Percentiles rank a stretch among this genome's conserved stretches.
Conservation (phyloP, 2,888 invertebrate genomes). For the Callinectes sapidus region DNA sequence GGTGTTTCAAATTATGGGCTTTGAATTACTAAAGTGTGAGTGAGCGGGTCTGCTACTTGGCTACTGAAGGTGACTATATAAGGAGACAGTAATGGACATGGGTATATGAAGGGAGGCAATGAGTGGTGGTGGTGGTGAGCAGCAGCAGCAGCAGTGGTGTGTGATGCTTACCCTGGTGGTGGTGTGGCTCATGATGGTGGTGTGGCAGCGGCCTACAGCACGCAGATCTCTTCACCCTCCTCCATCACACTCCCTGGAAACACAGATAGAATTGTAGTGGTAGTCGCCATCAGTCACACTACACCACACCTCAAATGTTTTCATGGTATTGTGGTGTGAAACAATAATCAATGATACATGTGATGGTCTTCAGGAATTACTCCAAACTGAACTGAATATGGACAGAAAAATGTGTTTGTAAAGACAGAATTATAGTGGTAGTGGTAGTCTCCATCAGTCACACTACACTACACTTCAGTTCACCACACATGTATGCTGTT, state of each 20-base stretch:
- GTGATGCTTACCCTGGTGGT: constrained; percentile 51
- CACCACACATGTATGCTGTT: too few species aligned
- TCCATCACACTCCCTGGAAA: constrained; percentile 58
- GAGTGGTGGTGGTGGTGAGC: not conserved
- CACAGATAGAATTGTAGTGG: not conserved
- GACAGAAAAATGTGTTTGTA: not conserved
- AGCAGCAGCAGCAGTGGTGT: not conserved
- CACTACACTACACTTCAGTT: too few species aligned
- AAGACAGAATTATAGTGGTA: too few species aligned
- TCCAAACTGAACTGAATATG: not conserved
- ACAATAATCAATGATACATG: not conserved
- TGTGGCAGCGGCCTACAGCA: constrained; percentile 45
- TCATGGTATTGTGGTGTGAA: not conserved
- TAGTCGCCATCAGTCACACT: not conserved
- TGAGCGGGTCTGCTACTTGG: too few species aligned
- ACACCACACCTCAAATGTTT: not conserved
- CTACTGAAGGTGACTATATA: too few species aligned
- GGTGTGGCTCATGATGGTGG: constrained; percentile 60
- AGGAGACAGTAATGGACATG: not conserved
- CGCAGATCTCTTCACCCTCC: constrained; percentile 47
- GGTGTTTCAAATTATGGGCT: too few species aligned
- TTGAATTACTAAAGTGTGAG: too few species aligned
- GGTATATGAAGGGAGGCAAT: not conserved
- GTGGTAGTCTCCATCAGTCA: too few species aligned
- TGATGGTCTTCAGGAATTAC: not conserved